Evolutionary conservation across 1,140 invertebrate genomes (phyloP), one percentile per base, ranked within the genome.

Genomic region (Epicauta chinensis): DNA sequence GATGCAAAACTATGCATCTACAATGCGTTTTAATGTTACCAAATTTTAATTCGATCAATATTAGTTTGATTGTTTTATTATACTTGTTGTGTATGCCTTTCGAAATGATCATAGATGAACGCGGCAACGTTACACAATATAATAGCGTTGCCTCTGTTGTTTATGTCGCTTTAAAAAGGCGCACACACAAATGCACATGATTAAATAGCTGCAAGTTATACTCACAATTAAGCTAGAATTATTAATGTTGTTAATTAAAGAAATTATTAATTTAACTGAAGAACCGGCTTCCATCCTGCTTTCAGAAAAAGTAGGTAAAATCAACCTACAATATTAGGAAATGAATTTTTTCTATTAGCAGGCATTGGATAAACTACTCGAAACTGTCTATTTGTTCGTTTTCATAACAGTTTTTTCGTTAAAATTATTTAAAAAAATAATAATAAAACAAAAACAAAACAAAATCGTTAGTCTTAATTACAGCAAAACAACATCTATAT

Each of bases 401-500:
- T 23, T 23, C 7, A 5, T 23, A 2, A 7, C 23, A 23, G 23
- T 23, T 7, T 23, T 23, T 23, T 23, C 23, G 7, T 23, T 23
- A 23, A 23, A 5, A 23, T 23, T 7, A 23, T 5, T 23, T 23
- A 3, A 23, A 23, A 34, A 34, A 5, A 34, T 7, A 34, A 3
- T 9, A 34, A 7, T 34, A 12, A 23, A 23, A 23, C 7, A 23
- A n/a, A n/a, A 23, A 23, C 23, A 7, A 47, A 47, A 47, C 45
- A 15, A 45, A n/a, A n/a, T n/a, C n/a, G 45, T 53, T 53, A 53
- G 51, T 53, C 37, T 48, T 3, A 48, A 47, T 67, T 67, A 67
- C 64, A 69, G 65, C 66, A 69, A 70, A 68, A 70, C 67, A 70
- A 70, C 67, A 70, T 68, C 59, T 55, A 70, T 45, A 64, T 56